A percentile compares a stretch with the other conserved stretches of the same genome.
These are phyloP conservation scores for Pygmarrhopalites habei DNA, from an alignment of 1,140 invertebrate genomes.

Conservation along the genomic window DNA sequence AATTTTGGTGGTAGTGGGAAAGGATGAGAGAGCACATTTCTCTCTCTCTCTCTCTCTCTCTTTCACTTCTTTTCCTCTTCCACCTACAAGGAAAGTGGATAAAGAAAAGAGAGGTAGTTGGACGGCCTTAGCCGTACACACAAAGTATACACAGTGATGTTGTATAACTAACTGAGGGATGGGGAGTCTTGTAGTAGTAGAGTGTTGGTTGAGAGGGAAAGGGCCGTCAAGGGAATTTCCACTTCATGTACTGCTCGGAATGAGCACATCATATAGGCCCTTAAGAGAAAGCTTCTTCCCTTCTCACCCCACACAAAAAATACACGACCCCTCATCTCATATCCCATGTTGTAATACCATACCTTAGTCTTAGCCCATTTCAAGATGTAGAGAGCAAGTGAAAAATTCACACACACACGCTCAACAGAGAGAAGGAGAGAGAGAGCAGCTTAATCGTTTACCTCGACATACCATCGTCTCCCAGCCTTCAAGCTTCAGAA, in stretches of 20 bases:
- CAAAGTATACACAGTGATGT: no score
- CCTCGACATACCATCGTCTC: slow-evolving; percentile 5
- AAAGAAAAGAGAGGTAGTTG: background rate
- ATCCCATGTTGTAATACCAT: no score
- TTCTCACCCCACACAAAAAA: slow-evolving; percentile 14
- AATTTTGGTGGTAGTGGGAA: slow-evolving; percentile 26
- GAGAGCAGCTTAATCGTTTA: background rate
- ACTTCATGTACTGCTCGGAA: slow-evolving; percentile 28
- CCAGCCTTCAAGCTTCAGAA: no score
- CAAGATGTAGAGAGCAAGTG: no score
- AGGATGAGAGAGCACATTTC: no score
- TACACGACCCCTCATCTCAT: no score
- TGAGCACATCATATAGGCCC: slow-evolving; percentile 27
- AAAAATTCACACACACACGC: slow-evolving; percentile 20
- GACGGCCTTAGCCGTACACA: background rate
- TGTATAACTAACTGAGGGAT: background rate
- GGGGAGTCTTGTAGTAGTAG: no score
- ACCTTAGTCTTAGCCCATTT: no score
- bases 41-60: no score
- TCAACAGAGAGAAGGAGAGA: slow-evolving; percentile 9
- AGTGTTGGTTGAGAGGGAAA: slow-evolving; percentile 5
- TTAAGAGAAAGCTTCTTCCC: slow-evolving; percentile 29
- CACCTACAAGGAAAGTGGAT: background rate
- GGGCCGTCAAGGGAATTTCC: slow-evolving; percentile 34
- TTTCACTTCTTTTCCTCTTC: no score